Evolutionary conservation across 2,888 invertebrate genomes (phyloP).

Genomic region (Eupithecia vulgata): DNA sequence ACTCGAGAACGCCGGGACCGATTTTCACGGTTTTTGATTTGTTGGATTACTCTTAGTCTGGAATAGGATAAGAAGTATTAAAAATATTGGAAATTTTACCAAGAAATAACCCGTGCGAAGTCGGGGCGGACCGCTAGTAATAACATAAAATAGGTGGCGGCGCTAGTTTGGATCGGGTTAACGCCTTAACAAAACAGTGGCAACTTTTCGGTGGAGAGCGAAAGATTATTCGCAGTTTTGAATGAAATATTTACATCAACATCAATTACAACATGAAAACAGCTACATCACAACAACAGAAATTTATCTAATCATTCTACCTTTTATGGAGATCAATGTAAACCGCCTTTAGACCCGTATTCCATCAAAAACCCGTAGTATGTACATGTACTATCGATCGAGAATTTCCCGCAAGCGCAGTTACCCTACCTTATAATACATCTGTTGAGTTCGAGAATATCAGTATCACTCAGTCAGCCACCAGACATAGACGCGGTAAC

Average conservation of each 20-base stretch:
- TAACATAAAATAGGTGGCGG: too few species aligned
- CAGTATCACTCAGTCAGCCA: conserved; percentile 81
- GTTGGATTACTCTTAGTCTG: too few species aligned
- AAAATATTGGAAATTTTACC: too few species aligned
- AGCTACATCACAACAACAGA: too few species aligned
- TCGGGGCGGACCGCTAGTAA: too few species aligned
- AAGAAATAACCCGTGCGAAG: too few species aligned
- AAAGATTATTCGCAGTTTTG: neutral
- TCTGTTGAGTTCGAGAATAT: conserved; percentile 66
- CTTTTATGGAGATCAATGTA: neutral
- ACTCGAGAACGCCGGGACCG: too few species aligned
- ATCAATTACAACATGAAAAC: neutral
- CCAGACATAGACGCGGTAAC: conserved; percentile 55
- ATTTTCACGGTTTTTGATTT: too few species aligned
- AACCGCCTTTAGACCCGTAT: neutral
- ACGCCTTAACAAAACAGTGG: neutral
- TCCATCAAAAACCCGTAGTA: neutral
- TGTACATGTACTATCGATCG: conserved; percentile 60
- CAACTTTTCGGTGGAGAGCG: neutral
- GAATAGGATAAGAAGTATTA: too few species aligned
- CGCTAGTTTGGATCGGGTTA: too few species aligned
- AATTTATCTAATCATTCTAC: neutral
- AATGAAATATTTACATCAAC: neutral
- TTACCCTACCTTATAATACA: conserved; percentile 62
- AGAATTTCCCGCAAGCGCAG: conserved; percentile 70